These are phyloP conservation scores for Ctenopoma multispine DNA, from an alignment of 2,797 vertebrate species.

Conservation along the genomic window DNA sequence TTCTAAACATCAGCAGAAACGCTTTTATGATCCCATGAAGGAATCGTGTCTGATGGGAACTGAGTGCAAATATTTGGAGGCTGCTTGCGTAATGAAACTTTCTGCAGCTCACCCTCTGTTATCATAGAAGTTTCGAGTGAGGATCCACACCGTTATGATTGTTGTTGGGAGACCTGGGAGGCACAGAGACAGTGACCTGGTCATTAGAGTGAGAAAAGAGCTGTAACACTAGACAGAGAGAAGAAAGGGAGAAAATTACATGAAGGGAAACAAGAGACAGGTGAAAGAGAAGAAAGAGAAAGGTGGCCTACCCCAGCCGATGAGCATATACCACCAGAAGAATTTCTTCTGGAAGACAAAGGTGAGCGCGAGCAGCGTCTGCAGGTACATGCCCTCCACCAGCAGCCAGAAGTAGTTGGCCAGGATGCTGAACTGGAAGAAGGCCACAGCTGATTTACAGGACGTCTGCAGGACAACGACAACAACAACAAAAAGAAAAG, in stretches of 20 bases:
- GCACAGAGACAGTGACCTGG: conserved; percentile 25
- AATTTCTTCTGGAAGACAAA: conserved; percentile 90
- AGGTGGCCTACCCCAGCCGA: conserved; percentile 89
- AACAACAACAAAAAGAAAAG: not conserved
- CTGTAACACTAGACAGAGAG: conserved; percentile 1
- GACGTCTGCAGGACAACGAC: conserved; percentile 70
- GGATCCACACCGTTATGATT: conserved; percentile 85
- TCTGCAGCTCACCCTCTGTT: conserved; percentile 82
- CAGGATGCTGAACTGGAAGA: conserved; percentile 91
- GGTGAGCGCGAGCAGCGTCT: conserved; percentile 89
- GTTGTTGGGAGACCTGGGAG: conserved; percentile 84
- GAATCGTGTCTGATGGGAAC: too few relatives aligned
- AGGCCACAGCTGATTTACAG: conserved; percentile 87
- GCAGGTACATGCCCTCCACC: conserved; percentile 92
- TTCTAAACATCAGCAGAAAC: too few relatives aligned
- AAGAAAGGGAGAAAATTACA: not conserved
- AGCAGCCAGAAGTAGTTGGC: conserved; percentile 93
- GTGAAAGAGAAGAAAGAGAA: not conserved
- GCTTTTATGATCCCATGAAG: too few relatives aligned
- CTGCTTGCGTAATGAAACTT: too few relatives aligned
- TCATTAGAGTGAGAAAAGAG: conserved; percentile 6
- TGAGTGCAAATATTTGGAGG: too few relatives aligned
- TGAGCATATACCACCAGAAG: conserved; percentile 90
- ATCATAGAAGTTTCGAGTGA: conserved; percentile 85
- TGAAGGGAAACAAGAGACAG: not conserved